Base-by-base conservation (phyloP, 1,140 invertebrate genomes). In the Neodiprion fabricii region DNA sequence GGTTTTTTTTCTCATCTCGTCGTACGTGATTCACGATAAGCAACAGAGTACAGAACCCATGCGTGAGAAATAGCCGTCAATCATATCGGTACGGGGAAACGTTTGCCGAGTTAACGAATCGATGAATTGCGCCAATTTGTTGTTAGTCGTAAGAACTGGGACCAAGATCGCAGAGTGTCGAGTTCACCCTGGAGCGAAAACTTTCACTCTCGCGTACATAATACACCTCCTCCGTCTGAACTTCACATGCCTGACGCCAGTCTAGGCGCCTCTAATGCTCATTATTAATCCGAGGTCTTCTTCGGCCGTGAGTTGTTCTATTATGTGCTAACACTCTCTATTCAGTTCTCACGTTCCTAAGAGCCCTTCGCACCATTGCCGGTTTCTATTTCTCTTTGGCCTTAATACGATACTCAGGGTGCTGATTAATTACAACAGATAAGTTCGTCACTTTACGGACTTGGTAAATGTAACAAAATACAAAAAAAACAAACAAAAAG, bases 321-420 rank as follows among this genome's bases (percentile, higher is more conserved):
- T 75, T 79, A 79, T 75, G 78, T 74, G 78, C 21, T 75, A 79
- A 79, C 72, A 75, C 67, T 80, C 79, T 76, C 78, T 75, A 66
- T 14, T 7, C 9, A 23, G 17, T 76, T 75, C 74, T 75, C 71
- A 67, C 9, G 23, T 21, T 76, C 28, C 17, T 28, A 68, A 14
- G 66, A 67, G 28, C 71, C 49, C 70, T 40, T 74, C 72, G 21
- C 74, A 73, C 66, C 66, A 61, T 40, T 40, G 0, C 4, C 11
- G 0, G n/a, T 61, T 61, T 61, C 8, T 9, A 61, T 61, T 61
- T 17, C 53, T 14, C n/a, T 61, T 9, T 61, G 11, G 7, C 53
- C 28, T 40, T 40, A 40, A 3, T 40, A 40, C 5, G 28, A 40
- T 40, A 3, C 28, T 5, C 28, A 40, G 5, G 28, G 28, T 40